A percentile compares a stretch with the other conserved stretches of the same genome.
Conservation (phyloP, 1,140 invertebrate species). For the Calliopsis andreniformis region DNA sequence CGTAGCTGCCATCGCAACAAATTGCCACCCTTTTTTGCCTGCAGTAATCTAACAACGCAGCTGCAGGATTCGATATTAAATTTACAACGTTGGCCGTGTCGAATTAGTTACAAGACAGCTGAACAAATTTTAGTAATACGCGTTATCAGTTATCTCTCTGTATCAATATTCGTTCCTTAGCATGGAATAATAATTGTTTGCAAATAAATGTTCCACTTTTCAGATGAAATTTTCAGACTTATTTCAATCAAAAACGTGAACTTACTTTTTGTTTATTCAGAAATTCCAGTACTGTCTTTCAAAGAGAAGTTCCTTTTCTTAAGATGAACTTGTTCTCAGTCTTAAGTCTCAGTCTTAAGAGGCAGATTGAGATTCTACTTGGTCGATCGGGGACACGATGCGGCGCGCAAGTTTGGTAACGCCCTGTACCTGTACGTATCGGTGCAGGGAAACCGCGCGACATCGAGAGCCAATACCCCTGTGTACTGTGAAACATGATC, state of each 20-base stretch:
- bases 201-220: no score
- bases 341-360: conserved; percentile 8
- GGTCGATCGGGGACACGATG: not conserved
- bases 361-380: conserved; percentile 9
- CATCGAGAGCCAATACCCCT: conserved; percentile 56
- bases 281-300: no score
- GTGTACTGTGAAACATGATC: conserved; percentile 62
- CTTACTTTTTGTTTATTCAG: no score
- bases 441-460: conserved; percentile 36
- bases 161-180: no score
- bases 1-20: conserved; percentile 5
- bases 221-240: no score
- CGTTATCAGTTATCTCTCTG: conserved; percentile 2
- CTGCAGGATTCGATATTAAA: conserved; percentile 8
- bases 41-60: conserved; percentile 12
- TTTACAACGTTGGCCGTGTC: conserved; percentile 1
- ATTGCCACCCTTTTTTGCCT: conserved; percentile 8
- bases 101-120: not conserved
- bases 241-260: no score
- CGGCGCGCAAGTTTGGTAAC: conserved; percentile 12
- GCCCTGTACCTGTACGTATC: conserved; percentile 25
- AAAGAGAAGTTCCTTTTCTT: no score
- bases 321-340: not conserved
- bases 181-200: no score
- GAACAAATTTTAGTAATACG: not conserved